Base-by-base conservation (phyloP, 2,888 invertebrate genomes). In the Arrhopalites spinosus region DNA sequence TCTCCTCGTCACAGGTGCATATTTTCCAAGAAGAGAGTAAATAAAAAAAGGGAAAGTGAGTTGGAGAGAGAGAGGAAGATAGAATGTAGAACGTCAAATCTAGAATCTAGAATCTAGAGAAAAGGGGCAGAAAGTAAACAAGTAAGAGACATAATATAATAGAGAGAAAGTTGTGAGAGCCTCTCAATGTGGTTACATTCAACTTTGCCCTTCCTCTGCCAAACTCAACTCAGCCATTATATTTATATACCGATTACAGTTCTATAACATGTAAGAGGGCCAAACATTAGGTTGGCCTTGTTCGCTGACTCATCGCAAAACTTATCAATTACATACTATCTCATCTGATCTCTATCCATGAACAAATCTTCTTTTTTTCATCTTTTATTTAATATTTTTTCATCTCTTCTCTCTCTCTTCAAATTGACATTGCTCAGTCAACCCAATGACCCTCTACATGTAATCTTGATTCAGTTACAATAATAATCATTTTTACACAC, bases 21-120 rank as follows among this genome's bases (percentile, higher is more conserved):
- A 53, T 53, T 73, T 73, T 73, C 73, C 73, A 36, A 36, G n/a
- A n/a, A 36, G 73, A 50, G 30, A 73, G 61, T 43, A 63, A 61
- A 72, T 72, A 47, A 72, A 59, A n/a, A 69, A 70, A 13, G 45
- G 67, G 15, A 25, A 59, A 30, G 25, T 23, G 53, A 53, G 30
- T 15, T 56, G 25, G 30, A 43, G 43, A 1, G 29, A 53, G 29
- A 29, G 23, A 53, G 53, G n/a, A n/a, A n/a, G n/a, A n/a, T n/a
- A n/a, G n/a, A n/a, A n/a, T n/a, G n/a, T n/a, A n/a, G n/a, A n/a
- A n/a, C n/a, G n/a, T n/a, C n/a, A n/a, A n/a, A n/a, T n/a, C n/a
- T n/a, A n/a, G n/a, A n/a, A n/a, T 53, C 23, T 5, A 5, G 53
- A 15, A 64, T 13, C n/a, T 13, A 64, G 64, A 53, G 66, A 66